Evolutionary conservation across 2,113 vertebrate species (phyloP), one percentile per base, ranked within the genome.

Genomic region (Sylvilagus bachmani): DNA sequence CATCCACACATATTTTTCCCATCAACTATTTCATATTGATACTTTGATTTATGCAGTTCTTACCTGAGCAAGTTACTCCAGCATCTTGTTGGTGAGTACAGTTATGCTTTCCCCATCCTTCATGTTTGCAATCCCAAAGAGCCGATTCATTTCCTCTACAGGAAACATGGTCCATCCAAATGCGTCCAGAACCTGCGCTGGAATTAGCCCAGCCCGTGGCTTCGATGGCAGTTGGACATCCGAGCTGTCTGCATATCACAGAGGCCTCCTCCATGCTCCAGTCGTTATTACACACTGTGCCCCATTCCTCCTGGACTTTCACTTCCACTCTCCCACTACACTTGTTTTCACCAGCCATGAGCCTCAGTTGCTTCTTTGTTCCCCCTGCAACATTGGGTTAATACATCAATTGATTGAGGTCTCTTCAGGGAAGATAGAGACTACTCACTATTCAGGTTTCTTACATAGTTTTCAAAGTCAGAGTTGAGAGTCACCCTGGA

Each of bases 271-370:
- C 82, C 24, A 74, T 14, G 49, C 86, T 87, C 98, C 98, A 98
- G 51, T 7, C 44, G 0, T 97, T 96, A 0, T 89, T 97, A 0
- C 98, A 98, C 67, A 98, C 77, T 0, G 97, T 98, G 0, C 98
- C 98, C 98, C 98, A 98, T 12, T 62, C 97, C 22, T 78, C 36
- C 0, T 95, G 31, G 24, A 98, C 22, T 55, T 97, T 92, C 31
- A 98, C 92, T 74, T 98, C 98, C 25, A 98, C 96, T 95, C 98
- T 93, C 2, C 98, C 98, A 0, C 96, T n/a, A 0, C 98, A 98
- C 1, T 11, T 96, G 62, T 94, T 73, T 0, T 95, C 80, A 9
- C 98, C 98, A 0, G 55, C 51, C 0, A 1, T 53, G 12, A 98
- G 55, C 38, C 97, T 98, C 73, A 98, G 31, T 61, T 93, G 94